phyloP scores from a whole-genome alignment of 92 coral and sea anemone species.

The Galaxea fascicularis region DNA sequence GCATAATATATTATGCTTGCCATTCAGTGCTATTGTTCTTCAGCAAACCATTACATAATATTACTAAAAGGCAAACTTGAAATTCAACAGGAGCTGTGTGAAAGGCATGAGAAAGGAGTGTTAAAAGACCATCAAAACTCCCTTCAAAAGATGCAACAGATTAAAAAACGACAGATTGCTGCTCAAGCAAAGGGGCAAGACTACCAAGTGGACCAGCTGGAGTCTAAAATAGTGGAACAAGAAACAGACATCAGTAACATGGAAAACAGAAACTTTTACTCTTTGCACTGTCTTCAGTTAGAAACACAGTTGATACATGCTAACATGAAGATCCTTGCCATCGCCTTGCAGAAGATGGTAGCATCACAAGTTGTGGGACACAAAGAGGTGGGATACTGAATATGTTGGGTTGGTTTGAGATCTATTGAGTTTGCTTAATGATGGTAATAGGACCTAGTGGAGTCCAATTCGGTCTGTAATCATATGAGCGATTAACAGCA shows the following conservation, averaged over 20 bases:
- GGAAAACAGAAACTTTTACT: slow-evolving; percentile 98
- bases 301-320: slow-evolving; percentile 97
- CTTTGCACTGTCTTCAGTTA: slow-evolving; percentile 93
- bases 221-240: slow-evolving; percentile 94
- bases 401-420: not conserved
- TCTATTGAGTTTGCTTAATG: too few species aligned
- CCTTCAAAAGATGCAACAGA: slow-evolving; percentile 96
- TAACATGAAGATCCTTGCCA: slow-evolving; percentile 85
- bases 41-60: too few species aligned
- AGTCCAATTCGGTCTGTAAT: too few species aligned
- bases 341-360: slow-evolving; percentile 84
- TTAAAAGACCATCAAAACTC: slow-evolving; percentile 98
- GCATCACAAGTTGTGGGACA: slow-evolving; percentile 87
- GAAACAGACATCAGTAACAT: slow-evolving; percentile 97
- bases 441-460: too few species aligned
- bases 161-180: slow-evolving; percentile 94
- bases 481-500: too few species aligned
- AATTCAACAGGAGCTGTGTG: slow-evolving; percentile 84
- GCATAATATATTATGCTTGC: too few species aligned
- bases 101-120: slow-evolving; percentile 97
- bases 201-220: slow-evolving; percentile 89
- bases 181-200: slow-evolving; percentile 99
- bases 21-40: too few species aligned
- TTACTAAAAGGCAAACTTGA: not conserved
- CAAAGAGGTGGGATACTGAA: slow-evolving; percentile 76